These are phyloP conservation scores for Cataglyphis cursor DNA, from an alignment of 2,888 invertebrate species.

Conservation along the genomic window DNA sequence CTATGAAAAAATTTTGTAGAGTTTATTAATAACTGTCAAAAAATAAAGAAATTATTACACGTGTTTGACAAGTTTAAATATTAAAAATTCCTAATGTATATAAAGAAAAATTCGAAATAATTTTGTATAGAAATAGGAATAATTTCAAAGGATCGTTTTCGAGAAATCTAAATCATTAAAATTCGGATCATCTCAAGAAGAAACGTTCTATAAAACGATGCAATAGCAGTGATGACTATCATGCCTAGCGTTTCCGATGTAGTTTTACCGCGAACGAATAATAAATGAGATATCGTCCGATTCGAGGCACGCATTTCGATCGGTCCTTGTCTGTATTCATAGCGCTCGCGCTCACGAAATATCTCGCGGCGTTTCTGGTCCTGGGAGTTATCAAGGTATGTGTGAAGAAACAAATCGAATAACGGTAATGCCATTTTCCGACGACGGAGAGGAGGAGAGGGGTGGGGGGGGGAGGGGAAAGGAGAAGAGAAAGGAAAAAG, in stretches of 20 bases:
- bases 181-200: background rate
- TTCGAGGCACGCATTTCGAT: constrained; percentile 37
- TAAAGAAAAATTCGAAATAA: background rate
- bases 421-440: constrained; percentile 73
- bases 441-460: constrained; percentile 10
- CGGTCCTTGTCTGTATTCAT: constrained; percentile 49
- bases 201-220: background rate
- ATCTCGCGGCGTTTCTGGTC: constrained; percentile 45
- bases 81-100: background rate
- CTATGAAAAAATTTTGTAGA: background rate
- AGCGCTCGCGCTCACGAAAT: constrained; percentile 35
- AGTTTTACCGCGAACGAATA: constrained; percentile 31
- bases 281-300: constrained; percentile 48
- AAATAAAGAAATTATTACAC: no score
- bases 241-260: background rate
- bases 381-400: constrained; percentile 47
- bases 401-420: constrained; percentile 75
- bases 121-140: no score
- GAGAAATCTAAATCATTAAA: background rate
- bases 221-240: background rate
- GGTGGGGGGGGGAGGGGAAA: background rate
- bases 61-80: background rate
- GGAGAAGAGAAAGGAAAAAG: background rate
- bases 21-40: background rate
- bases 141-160: background rate